Evolutionary conservation across 92 coral and sea anemone species (phyloP).

Genomic region (Desmophyllum pertusum): DNA sequence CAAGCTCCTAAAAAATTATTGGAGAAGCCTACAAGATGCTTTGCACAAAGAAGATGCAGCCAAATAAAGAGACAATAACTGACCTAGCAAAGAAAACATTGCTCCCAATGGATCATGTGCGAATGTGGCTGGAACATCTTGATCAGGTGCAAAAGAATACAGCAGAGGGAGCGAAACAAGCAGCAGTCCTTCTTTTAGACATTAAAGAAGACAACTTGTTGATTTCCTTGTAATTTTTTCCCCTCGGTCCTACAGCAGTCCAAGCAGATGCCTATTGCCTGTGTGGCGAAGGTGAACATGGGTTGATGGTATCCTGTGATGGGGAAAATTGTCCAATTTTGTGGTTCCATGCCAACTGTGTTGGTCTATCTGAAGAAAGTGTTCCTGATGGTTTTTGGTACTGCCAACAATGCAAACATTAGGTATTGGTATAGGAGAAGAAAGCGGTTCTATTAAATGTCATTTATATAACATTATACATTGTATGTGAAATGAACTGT

Average conservation of each 20-base stretch:
- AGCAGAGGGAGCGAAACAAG: slow-evolving; percentile 47
- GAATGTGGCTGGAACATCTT: slow-evolving; percentile 54
- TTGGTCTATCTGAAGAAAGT: no score
- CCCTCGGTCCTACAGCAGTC: background rate
- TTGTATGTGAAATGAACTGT: no score
- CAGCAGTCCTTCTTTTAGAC: slow-evolving; percentile 1
- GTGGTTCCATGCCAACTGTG: background rate
- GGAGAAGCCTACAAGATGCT: background rate
- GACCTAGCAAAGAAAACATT: slow-evolving; percentile 44
- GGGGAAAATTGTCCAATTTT: background rate
- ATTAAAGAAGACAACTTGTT: background rate
- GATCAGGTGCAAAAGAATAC: slow-evolving; percentile 35
- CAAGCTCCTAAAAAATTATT: background rate
- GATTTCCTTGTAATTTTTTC: background rate
- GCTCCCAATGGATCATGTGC: slow-evolving; percentile 32
- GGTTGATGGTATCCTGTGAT: background rate
- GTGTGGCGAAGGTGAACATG: background rate
- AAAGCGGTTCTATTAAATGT: no score
- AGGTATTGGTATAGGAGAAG: no score
- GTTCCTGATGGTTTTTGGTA: no score
- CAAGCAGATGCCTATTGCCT: background rate
- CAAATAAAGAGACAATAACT: background rate
- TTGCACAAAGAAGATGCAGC: background rate
- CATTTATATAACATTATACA: no score
- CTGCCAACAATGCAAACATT: no score